Percentiles rank a stretch among this genome's conserved stretches.
Evolutionary conservation across 2,888 invertebrate genomes (phyloP).

Genomic region (Heterodera filipjevi): DNA sequence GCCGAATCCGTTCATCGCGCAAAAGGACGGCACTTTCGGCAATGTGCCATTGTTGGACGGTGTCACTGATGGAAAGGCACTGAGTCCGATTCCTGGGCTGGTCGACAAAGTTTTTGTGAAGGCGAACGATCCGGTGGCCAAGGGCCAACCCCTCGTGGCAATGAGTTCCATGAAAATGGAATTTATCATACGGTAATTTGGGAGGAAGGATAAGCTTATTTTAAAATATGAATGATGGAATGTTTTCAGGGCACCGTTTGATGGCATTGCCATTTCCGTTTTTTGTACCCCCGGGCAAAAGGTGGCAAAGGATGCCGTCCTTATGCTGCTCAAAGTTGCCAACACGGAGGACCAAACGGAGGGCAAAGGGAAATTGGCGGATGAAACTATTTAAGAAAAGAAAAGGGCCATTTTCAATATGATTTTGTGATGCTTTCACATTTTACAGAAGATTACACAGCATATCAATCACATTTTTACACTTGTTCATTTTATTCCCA

Average conservation of each 20-base stretch:
- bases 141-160: slow-evolving; percentile 85
- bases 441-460: too few relatives aligned
- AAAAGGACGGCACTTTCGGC: background rate
- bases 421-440: too few relatives aligned
- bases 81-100: slow-evolving; percentile 94
- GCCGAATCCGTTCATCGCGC: background rate
- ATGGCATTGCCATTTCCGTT: slow-evolving; percentile 52
- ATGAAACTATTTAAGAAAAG: too few relatives aligned
- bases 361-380: too few relatives aligned
- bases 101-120: slow-evolving; percentile 83
- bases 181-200: slow-evolving; percentile 79
- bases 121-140: slow-evolving; percentile 77
- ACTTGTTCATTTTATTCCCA: too few relatives aligned
- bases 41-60: slow-evolving; percentile 25
- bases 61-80: slow-evolving; percentile 46
- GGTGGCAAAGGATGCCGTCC: slow-evolving; percentile 56
- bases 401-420: too few relatives aligned
- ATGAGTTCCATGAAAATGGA: slow-evolving; percentile 99
- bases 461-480: too few relatives aligned
- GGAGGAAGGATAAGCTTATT: background rate
- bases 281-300: slow-evolving; percentile 55
- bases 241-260: slow-evolving; percentile 52
- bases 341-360: background rate
- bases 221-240: background rate
- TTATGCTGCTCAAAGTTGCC: slow-evolving; percentile 50